phyloP scores from a whole-genome alignment of 2,888 invertebrate species.

The Mactromeris polynyma region DNA sequence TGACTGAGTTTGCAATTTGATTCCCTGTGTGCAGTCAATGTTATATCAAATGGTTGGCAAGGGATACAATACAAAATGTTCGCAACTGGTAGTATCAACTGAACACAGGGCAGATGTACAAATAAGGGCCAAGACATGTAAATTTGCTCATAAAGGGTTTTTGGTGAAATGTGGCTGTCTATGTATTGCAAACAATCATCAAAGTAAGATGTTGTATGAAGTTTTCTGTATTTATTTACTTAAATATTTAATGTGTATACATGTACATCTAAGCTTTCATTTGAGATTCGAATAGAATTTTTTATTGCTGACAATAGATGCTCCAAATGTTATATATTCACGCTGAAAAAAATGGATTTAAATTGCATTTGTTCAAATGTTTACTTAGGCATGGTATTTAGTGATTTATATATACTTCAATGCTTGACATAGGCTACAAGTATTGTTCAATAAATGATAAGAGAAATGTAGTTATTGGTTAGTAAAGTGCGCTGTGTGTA shows the following conservation, averaged over 20 bases:
- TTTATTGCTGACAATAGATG: background rate
- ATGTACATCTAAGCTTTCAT: background rate
- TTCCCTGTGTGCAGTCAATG: too few species aligned
- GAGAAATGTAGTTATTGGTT: background rate
- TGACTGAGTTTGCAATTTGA: too few species aligned
- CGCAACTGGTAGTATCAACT: too few species aligned
- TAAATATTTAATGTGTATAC: constrained; percentile 4
- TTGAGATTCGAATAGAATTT: background rate
- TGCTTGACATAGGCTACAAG: background rate
- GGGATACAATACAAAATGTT: too few species aligned
- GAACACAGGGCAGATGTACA: too few species aligned
- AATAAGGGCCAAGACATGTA: background rate
- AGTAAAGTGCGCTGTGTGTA: constrained; percentile 11
- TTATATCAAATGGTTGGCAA: too few species aligned
- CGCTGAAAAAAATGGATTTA: constrained; percentile 12
- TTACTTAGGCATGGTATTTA: constrained; percentile 18
- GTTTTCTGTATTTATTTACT: background rate
- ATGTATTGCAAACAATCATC: background rate
- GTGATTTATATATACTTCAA: constrained; percentile 15
- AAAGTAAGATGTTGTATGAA: background rate
- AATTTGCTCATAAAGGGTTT: background rate
- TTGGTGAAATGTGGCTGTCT: background rate
- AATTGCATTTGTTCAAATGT: constrained; percentile 13
- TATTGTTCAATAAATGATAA: constrained; percentile 18
- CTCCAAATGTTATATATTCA: background rate